Conservation (phyloP, 2,113 vertebrate genomes). For the Clarias batrachus region DNA sequence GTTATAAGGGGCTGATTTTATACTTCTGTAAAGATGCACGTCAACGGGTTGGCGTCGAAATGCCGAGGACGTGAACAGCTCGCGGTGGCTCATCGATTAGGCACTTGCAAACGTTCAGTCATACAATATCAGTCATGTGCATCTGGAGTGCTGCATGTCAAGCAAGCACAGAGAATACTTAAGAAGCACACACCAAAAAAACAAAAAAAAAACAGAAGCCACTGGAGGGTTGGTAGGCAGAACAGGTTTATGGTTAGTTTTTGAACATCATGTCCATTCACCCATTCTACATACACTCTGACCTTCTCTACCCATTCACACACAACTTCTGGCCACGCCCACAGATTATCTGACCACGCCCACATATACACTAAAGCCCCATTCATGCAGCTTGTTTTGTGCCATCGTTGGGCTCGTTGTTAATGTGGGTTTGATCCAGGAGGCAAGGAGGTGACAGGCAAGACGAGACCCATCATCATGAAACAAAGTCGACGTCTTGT, state of each 20-base stretch:
- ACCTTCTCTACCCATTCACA: not conserved
- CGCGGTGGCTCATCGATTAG: not conserved
- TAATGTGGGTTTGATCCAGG: too few species aligned
- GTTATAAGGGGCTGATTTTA: slow-evolving; percentile 15
- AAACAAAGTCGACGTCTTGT: too few species aligned
- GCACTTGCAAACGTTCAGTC: not conserved
- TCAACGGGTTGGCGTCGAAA: not conserved
- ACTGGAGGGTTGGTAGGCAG: not conserved
- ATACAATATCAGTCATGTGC: not conserved
- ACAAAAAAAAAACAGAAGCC: not conserved
- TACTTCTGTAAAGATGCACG: slow-evolving; percentile 8
- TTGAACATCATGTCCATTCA: not conserved
- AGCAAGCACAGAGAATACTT: not conserved
- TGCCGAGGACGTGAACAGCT: slow-evolving; percentile 1
- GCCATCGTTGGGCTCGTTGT: too few species aligned
- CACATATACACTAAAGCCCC: not conserved
- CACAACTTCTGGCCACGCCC: not conserved
- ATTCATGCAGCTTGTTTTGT: not conserved
- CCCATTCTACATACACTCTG: not conserved
- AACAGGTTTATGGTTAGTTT: not conserved
- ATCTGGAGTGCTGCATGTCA: not conserved
- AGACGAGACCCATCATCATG: too few species aligned
- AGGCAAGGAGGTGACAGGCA: too few species aligned
- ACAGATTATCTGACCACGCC: not conserved
- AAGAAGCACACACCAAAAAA: not conserved